A percentile compares a stretch with the other conserved stretches of the same genome.
Conservation (phyloP, 2,113 vertebrate species). For the Eupsittula cactorum region DNA sequence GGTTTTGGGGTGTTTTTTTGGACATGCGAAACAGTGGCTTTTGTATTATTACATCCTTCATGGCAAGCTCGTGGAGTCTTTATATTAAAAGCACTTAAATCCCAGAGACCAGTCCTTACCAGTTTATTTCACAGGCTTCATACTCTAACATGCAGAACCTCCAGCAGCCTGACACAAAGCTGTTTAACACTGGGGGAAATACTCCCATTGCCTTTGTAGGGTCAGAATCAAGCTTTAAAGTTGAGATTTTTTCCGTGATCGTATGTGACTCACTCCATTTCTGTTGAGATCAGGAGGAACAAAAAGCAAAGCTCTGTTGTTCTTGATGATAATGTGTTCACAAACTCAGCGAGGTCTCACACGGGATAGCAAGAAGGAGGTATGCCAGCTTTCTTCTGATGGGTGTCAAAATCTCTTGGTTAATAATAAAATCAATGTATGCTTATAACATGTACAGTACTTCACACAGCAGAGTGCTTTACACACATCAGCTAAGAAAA, state of each 20-base stretch:
- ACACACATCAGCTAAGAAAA: slow-evolving; percentile 11
- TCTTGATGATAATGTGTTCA: not conserved
- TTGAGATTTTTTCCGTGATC: not conserved
- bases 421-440: slow-evolving; percentile 11
- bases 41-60: not conserved
- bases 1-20: not conserved
- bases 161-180: not conserved
- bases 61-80: not conserved
- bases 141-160: not conserved
- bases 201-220: not conserved
- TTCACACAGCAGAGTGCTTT: not conserved
- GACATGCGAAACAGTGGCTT: not conserved
- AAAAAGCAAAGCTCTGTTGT: not conserved
- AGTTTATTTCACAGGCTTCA: not conserved
- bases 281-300: not conserved
- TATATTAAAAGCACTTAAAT: not conserved
- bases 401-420: not conserved
- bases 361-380: not conserved
- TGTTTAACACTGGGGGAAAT: not conserved
- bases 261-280: not conserved
- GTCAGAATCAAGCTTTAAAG: not conserved
- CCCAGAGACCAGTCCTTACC: not conserved
- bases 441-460: not conserved
- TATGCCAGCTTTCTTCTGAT: not conserved
- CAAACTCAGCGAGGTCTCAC: not conserved